A percentile compares a stretch with the other conserved stretches of the same genome.
Evolutionary conservation across 1,140 invertebrate species (phyloP).

Genomic region (Bombus breviceps): DNA sequence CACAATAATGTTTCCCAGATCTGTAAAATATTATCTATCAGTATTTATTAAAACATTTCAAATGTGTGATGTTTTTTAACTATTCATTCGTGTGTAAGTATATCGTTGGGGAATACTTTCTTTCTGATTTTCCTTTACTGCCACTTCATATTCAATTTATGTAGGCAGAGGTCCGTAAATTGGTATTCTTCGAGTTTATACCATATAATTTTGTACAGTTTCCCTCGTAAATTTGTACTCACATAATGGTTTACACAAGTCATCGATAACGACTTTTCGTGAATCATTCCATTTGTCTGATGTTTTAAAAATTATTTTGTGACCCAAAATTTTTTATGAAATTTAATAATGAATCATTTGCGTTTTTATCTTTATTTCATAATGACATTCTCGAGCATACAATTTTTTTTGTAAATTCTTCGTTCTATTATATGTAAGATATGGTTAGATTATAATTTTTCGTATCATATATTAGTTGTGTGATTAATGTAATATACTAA

Average conservation of each 20-base stretch:
- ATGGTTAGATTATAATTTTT: background rate
- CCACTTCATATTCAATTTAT: constrained; percentile 7
- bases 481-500: background rate
- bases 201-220: constrained; percentile 20
- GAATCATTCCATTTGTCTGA: background rate
- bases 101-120: background rate
- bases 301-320: background rate
- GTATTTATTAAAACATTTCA: background rate
- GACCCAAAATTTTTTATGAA: background rate
- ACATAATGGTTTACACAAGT: constrained; percentile 1
- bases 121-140: background rate
- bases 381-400: background rate
- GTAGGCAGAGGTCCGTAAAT: constrained; percentile 13
- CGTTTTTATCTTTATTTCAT: background rate
- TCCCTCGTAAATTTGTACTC: constrained; percentile 3
- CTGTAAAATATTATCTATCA: background rate
- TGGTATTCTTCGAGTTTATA: constrained; percentile 18
- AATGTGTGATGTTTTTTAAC: background rate
- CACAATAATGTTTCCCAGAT: background rate
- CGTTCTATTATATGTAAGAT: background rate
- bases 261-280: background rate
- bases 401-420: background rate
- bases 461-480: background rate
- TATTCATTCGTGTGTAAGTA: background rate
- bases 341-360: constrained; percentile 5